Conservation (phyloP, 23 tunicate species). For the Clavelina lepadiformis region DNA sequence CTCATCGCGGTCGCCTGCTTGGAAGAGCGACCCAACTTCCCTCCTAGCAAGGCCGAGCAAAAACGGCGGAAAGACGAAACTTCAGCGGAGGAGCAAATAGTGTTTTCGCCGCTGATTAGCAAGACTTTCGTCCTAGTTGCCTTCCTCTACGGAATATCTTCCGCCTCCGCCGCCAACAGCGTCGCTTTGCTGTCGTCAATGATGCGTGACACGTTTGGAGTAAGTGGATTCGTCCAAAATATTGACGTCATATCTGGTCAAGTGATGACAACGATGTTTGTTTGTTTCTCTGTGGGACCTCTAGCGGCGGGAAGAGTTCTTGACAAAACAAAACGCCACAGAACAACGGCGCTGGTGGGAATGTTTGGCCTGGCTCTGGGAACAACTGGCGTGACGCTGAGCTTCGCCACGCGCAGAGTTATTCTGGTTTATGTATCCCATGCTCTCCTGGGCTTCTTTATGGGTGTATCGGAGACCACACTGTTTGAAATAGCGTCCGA, state of each 20-base stretch:
- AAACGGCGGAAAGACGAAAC: neutral
- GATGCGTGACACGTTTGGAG: slow-evolving; percentile 8
- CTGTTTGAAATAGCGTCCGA: slow-evolving; percentile 64
- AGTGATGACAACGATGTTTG: slow-evolving; percentile 31
- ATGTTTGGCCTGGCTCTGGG: slow-evolving; percentile 34
- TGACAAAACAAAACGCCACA: slow-evolving; percentile 20
- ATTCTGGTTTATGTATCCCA: slow-evolving; percentile 31
- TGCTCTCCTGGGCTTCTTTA: slow-evolving; percentile 31
- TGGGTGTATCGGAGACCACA: slow-evolving; percentile 60
- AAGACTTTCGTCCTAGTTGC: slow-evolving; percentile 37
- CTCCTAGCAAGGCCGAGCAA: slow-evolving; percentile 46
- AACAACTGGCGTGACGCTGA: slow-evolving; percentile 17
- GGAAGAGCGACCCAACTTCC: slow-evolving; percentile 20
- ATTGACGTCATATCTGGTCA: slow-evolving; percentile 34
- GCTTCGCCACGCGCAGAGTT: slow-evolving; percentile 1
- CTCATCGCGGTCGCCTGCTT: slow-evolving; percentile 12
- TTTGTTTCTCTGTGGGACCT: slow-evolving; percentile 45
- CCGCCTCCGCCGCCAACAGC: slow-evolving; percentile 61
- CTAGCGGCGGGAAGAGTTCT: slow-evolving; percentile 30
- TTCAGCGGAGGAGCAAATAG: neutral
- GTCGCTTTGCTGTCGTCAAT: slow-evolving; percentile 49
- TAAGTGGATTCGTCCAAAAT: neutral
- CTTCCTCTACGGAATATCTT: slow-evolving; percentile 41
- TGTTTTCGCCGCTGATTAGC: neutral
- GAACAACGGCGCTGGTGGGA: slow-evolving; percentile 24